Evolutionary conservation across 2,888 invertebrate species (phyloP), one percentile per base, ranked within the genome.

Genomic region (Nycteola revayana): DNA sequence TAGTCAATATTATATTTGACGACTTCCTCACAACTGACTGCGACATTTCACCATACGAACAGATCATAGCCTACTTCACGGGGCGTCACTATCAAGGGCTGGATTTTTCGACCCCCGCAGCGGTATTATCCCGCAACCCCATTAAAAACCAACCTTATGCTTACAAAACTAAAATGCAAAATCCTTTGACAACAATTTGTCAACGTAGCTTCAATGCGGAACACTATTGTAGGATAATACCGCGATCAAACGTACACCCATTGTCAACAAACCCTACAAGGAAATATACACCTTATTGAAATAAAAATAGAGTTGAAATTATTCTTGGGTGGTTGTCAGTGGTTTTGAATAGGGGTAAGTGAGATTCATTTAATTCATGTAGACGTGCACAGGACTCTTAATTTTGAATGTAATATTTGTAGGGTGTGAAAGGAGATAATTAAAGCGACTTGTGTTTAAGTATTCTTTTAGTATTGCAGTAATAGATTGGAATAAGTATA

Each of bases 31-130:
- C 14, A 5, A 5, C 21, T 46, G 9, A 18, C 71, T 25, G 61
- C 61, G 66, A 74, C 87, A 68, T 62, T 68, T 72, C 74, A 73
- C 71, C 67, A 64, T 74, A 81, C 69, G 74, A 80, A 79, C 84
- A 83, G 84, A 87, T 87, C 85, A 81, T 81, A 81, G 86, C 84
- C 80, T 80, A 84, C 87, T 83, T 80, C 81, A 75, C 83, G 86
- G 87, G 87, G 87, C 81, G 87, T 87, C 87, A 74, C 82, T 75
- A 70, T 72, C 70, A 74, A 82, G 80, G 81, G 81, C 73, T 67
- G 78, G 78, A 80, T 82, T 82, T 80, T 74, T 66, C 78, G 75
- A 79, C 87, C 87, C 87, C 87, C 63, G 77, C 61, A 61, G 87
- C 65, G 85, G 64, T 66, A 86, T 86, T 83, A 75, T 83, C 60